Evolutionary conservation across 2,888 invertebrate species (phyloP), one percentile per base, ranked within the genome.

Genomic region (Drosophila seclusa): DNA sequence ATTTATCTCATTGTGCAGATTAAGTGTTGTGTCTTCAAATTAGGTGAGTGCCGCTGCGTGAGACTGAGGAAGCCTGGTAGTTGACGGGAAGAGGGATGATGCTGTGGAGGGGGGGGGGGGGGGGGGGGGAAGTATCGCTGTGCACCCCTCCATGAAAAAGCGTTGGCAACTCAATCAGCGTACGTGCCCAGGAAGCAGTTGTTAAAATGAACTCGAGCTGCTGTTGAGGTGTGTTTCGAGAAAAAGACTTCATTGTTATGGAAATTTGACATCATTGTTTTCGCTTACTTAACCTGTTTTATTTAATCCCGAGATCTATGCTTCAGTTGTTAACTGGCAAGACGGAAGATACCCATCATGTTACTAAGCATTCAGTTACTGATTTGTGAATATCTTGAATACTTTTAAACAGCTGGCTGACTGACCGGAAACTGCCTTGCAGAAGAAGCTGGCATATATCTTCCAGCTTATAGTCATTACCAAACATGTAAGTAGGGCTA

Each of bases 1-100:
- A 87, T 89, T 85, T 88, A 88, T 85, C 88, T 78, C 81, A 73
- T 85, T 78, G 87, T 77, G 59, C 54, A 80, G 61, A 76, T 87
- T 87, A 83, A 83, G 80, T 77, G 75, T 64, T 80, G 69, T 70
- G 69, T 70, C 70, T 68, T 72, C 73, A 83, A 85, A 85, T 85
- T 85, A 88, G 89, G 70, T 70, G 77, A 84, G 85, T 87, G 85
- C 64, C 82, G 55, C 64, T 71, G 74, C 71, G 78, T 83, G 80
- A 57, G 68, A 31, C 45, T 27, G 64, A 65, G n/a, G 45, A 29
- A 42, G 50, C 24, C 42, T 21, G 42, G 11, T 2, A 10, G 21
- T 42, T 16, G 21, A 16, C 7, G 21, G 7, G 16, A 13, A 7
- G 13, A 7, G 54, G 48, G 29, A 18, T 27, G 50, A 4, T 1